These are phyloP conservation scores for Tiliqua scincoides DNA, from an alignment of 2,113 vertebrate genomes.

Conservation along the genomic window DNA sequence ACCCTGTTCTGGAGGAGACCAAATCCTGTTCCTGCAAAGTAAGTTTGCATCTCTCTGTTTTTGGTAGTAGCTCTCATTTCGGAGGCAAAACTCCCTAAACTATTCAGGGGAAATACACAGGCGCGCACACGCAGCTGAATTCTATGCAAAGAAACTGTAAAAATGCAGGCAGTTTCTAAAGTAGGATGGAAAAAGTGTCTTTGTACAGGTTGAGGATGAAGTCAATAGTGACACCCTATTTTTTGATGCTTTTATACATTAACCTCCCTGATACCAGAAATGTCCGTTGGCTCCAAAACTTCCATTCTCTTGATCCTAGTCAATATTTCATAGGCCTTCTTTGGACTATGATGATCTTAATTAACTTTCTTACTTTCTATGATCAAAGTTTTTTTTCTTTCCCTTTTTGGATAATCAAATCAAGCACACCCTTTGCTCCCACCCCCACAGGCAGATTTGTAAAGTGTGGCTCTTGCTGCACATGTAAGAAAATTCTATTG, in stretches of 20 bases:
- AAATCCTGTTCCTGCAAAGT: background rate
- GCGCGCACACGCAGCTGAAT: no score
- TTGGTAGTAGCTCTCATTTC: background rate
- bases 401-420: background rate
- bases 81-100: background rate
- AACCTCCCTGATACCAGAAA: background rate
- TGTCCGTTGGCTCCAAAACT: background rate
- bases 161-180: background rate
- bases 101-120: background rate
- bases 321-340: background rate
- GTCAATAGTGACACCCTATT: background rate
- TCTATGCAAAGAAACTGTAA: no score
- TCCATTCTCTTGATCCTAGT: background rate
- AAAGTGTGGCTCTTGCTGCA: background rate
- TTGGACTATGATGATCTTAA: background rate
- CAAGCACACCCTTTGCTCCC: background rate
- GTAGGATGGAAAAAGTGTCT: background rate
- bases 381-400: background rate
- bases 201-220: background rate
- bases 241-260: background rate
- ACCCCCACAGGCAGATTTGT: background rate
- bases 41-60: conserved; percentile 1
- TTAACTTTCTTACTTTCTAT: background rate
- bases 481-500: background rate
- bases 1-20: background rate